Evolutionary conservation across 2,888 invertebrate genomes (phyloP), one percentile per base, ranked within the genome.

Genomic region (Phania funesta): DNA sequence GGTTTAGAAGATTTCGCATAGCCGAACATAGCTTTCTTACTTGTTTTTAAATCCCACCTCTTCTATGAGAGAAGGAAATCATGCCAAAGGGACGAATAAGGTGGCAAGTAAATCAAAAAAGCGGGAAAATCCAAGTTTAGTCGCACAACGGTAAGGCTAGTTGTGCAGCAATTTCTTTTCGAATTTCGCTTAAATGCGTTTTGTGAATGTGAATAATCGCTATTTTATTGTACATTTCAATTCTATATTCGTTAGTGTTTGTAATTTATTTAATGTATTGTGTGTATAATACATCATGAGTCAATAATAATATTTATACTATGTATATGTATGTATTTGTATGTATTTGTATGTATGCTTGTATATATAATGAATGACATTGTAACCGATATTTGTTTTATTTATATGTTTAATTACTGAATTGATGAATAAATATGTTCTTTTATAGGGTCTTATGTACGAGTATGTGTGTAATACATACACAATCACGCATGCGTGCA

Each of bases 381-480:
- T 35, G 22, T 38, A 20, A 29, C 11, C 1, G 13, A 2, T 32
- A 46, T 29, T 46, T 29, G 8, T 8, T 29, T 62, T 35, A 35
- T 48, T 22, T 48, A 60, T n/a, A 9, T 41, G 9, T 38, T 41
- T 26, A 9, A 24, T 41, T 9, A 60, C 4, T 38, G 24, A 20
- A 18, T 48, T 26, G 16, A 24, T 41, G 16, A 60, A 8, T 38
- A 35, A 20, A 18, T 48, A 50, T 48, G 18, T 6, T 26, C 26
- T 26, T n/a, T n/a, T n/a, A n/a, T n/a, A n/a, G 6, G 26, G 6
- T 6, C 6, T 3, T 26, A 44, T 22, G 20, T 35, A 48, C 35
- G n/a, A n/a, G 35, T 35, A 22, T 52, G n/a, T 54, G 26, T 60
- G 8, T 71, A 38, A n/a, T 16, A 38, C 6, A 58, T 8, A 58